Evolutionary conservation across 2,797 vertebrate species (phyloP).

Genomic region (Paramormyrops hopkinsi): DNA sequence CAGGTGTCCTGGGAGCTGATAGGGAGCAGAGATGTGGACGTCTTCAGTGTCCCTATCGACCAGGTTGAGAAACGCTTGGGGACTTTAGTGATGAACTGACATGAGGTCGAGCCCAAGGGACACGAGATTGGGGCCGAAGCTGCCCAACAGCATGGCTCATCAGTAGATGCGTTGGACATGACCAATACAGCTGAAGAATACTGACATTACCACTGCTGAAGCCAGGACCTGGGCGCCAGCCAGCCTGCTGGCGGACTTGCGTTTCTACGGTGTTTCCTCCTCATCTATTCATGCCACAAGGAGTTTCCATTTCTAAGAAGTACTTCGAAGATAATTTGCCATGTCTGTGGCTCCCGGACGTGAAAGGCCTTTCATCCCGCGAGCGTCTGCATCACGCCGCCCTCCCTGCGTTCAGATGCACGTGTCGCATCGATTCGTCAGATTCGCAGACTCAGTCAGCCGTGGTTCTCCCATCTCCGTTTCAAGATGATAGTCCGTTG

Average conservation of each 20-base stretch:
- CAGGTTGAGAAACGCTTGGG: not conserved
- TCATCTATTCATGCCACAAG: not conserved
- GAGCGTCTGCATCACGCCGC: not conserved
- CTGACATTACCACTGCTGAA: not conserved
- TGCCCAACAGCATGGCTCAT: not conserved
- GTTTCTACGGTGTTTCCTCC: not conserved
- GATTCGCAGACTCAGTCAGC: not conserved
- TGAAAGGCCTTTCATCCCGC: not conserved
- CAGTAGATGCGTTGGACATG: not conserved
- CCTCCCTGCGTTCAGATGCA: not conserved
- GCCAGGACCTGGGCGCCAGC: not conserved
- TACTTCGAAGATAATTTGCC: not conserved
- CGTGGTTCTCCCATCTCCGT: not conserved
- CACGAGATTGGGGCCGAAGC: not conserved
- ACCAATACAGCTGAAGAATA: not conserved
- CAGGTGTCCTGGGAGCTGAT: not conserved
- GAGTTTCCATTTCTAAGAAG: not conserved
- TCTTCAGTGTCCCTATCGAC: not conserved
- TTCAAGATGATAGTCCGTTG: not conserved
- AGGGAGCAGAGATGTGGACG: not conserved
- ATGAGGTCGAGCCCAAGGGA: not conserved
- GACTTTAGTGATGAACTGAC: not conserved
- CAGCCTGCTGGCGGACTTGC: not conserved
- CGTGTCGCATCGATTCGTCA: not conserved
- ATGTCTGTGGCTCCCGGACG: not conserved